These are phyloP conservation scores for Melipona beecheii DNA, from an alignment of 2,888 invertebrate genomes.

Conservation along the genomic window DNA sequence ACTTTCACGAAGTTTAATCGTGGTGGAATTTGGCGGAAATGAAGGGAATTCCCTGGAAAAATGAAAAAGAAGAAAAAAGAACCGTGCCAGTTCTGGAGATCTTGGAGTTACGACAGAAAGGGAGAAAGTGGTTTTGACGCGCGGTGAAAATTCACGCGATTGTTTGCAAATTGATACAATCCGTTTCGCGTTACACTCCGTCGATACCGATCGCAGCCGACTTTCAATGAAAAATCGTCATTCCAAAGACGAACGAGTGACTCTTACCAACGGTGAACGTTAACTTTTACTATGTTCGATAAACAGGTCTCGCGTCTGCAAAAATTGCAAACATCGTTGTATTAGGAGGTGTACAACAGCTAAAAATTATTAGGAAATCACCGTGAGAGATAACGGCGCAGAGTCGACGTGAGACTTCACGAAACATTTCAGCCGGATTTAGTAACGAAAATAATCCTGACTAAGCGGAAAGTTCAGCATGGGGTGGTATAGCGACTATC, in stretches of 20 bases:
- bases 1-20: not conserved
- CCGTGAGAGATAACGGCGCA: too few relatives aligned
- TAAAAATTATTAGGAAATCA: not conserved
- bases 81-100: too few relatives aligned
- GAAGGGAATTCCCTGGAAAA: not conserved
- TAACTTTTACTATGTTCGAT: not conserved
- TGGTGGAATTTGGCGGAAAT: not conserved
- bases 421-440: conserved; percentile 1
- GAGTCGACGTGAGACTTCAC: not conserved
- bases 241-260: not conserved
- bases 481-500: not conserved
- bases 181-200: not conserved
- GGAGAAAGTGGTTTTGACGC: conserved; percentile 23
- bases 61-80: not conserved
- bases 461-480: conserved; percentile 3
- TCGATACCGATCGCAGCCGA: not conserved
- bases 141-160: conserved; percentile 16
- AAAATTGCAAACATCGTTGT: too few relatives aligned
- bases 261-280: not conserved
- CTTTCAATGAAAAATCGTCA: not conserved
- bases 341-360: not conserved
- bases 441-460: conserved; percentile 12
- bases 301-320: not conserved
- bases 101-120: not conserved
- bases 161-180: conserved; percentile 29